Conservation (phyloP, 2,888 invertebrate genomes). For the Cynaeus angustus region DNA sequence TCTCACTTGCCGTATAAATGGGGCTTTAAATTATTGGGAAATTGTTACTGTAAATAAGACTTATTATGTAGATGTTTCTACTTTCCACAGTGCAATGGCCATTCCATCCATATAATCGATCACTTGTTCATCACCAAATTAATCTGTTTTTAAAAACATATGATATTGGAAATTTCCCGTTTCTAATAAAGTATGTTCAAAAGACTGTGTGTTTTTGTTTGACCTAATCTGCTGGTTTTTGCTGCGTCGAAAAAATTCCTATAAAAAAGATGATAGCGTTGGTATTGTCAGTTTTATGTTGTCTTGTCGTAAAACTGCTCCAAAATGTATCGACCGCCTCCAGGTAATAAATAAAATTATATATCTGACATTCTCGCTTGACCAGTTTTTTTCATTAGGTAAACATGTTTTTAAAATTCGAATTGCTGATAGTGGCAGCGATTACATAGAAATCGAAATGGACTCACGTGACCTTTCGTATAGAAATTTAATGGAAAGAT, state of each 20-base stretch:
- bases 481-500: conserved; percentile 31
- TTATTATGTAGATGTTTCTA: conserved; percentile 49
- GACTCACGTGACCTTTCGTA: conserved; percentile 25
- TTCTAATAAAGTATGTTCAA: conserved; percentile 47
- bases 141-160: conserved; percentile 43
- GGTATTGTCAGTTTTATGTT: conserved; percentile 26
- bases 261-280: conserved; percentile 33
- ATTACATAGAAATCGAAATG: conserved; percentile 43
- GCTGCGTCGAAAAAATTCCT: conserved; percentile 19
- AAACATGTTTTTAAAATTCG: conserved; percentile 42
- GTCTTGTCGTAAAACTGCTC: conserved; percentile 34
- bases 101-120: conserved; percentile 50
- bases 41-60: conserved; percentile 49
- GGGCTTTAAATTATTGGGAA: conserved; percentile 43
- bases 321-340: conserved; percentile 30
- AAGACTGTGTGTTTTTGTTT: conserved; percentile 14
- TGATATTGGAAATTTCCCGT: conserved; percentile 41
- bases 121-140: conserved; percentile 45
- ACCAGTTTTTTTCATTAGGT: conserved; percentile 30
- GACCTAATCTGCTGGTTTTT: conserved; percentile 20
- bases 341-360: conserved; percentile 40
- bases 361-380: conserved; percentile 28
- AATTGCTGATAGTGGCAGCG: conserved; percentile 11
- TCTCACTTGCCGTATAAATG: conserved; percentile 30
- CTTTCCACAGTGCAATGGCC: conserved; percentile 44